phyloP scores from a whole-genome alignment of 2,797 vertebrate genomes.

The Psittacula derbiana region DNA sequence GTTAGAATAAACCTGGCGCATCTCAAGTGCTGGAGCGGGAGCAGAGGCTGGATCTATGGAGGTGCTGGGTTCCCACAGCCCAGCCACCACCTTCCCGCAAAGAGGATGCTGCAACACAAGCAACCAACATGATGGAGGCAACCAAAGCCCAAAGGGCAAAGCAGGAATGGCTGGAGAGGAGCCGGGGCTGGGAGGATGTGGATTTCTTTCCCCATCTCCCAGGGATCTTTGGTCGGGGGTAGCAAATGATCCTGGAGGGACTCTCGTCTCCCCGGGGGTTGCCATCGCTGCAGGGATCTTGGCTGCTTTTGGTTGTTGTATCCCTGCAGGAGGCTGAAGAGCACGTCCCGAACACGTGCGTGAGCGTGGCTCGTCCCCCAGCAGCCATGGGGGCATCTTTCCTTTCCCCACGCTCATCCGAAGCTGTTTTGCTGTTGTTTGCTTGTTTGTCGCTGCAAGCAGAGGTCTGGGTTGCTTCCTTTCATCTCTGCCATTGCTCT shows the following conservation, averaged over 20 bases:
- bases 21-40: neutral
- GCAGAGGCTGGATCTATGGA: accelerated
- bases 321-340: neutral
- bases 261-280: neutral
- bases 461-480: neutral
- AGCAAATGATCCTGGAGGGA: neutral
- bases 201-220: neutral
- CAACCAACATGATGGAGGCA: neutral
- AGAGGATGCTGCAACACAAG: neutral
- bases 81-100: accelerated
- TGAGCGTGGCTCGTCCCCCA: accelerated
- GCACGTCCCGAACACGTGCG: neutral
- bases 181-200: neutral
- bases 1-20: accelerated
- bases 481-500: neutral
- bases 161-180: neutral
- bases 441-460: neutral
- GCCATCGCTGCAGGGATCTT: neutral
- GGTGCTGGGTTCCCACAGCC: neutral
- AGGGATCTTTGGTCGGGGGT: accelerated
- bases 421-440: neutral
- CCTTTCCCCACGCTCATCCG: accelerated
- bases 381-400: neutral
- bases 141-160: neutral
- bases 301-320: neutral